Percentiles rank a stretch among this genome's conserved stretches.
phyloP scores from a whole-genome alignment of 2,113 vertebrate species.

The Callithrix jacchus region DNA sequence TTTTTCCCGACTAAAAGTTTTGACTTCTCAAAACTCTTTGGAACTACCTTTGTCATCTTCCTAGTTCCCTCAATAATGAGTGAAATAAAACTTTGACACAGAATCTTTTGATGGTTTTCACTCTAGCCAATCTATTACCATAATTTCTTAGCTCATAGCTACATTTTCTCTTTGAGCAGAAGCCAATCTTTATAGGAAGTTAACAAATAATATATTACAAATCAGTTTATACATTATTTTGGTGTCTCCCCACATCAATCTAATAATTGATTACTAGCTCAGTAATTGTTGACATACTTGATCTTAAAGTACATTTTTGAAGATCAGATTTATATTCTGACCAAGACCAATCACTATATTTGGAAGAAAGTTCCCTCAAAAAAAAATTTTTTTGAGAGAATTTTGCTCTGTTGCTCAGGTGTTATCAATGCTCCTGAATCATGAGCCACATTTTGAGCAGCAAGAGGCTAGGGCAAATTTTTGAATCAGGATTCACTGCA shows the following conservation, averaged over 20 bases:
- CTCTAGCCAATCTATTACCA: background rate
- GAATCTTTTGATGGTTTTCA: background rate
- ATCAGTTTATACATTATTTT: background rate
- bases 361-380: background rate
- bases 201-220: background rate
- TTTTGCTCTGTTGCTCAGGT: no score
- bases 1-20: background rate
- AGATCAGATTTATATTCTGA: background rate
- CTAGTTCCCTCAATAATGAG: background rate
- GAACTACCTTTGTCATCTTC: background rate
- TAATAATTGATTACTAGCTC: background rate
- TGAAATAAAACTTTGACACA: conserved; percentile 13
- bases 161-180: conserved; percentile 3
- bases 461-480: no score
- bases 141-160: background rate
- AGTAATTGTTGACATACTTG: background rate
- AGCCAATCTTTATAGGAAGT: background rate
- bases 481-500: no score
- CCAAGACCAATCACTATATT: background rate
- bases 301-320: background rate
- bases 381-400: no score
- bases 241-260: background rate
- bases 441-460: no score
- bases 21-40: background rate
- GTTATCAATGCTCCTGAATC: no score